Conservation (phyloP, 2,888 invertebrate genomes). For the Drosophila barbarae region DNA sequence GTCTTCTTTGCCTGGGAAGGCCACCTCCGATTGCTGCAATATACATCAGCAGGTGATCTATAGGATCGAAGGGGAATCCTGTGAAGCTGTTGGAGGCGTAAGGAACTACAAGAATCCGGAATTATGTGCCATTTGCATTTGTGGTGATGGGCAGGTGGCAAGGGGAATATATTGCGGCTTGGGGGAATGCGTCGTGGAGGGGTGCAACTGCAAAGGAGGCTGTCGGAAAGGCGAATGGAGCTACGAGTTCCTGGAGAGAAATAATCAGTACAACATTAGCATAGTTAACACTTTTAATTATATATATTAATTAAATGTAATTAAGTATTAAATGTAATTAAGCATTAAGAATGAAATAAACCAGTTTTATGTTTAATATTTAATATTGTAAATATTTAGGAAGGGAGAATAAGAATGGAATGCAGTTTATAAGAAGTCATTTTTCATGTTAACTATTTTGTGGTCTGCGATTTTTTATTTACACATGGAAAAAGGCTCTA, state of each 20-base stretch:
- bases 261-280: not conserved
- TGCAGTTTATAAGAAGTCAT: not conserved
- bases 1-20: not conserved
- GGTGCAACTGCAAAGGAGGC: not conserved
- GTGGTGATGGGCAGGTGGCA: not conserved
- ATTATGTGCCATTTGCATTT: constrained; percentile 1
- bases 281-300: not conserved
- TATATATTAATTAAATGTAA: not conserved
- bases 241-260: not conserved
- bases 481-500: not conserved
- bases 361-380: not conserved
- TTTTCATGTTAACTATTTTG: not conserved
- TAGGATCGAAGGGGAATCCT: not conserved
- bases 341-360: not conserved
- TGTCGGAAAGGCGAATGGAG: constrained; percentile 1
- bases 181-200: not conserved
- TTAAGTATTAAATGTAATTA: not conserved
- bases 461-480: not conserved
- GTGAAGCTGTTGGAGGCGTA: constrained; percentile 2
- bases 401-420: too few species aligned
- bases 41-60: not conserved
- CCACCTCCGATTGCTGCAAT: not conserved
- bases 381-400: not conserved
- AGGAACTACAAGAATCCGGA: not conserved
- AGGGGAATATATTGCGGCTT: not conserved